Conservation (phyloP, 2,113 vertebrate genomes). For the Psilopogon haemacephalus region DNA sequence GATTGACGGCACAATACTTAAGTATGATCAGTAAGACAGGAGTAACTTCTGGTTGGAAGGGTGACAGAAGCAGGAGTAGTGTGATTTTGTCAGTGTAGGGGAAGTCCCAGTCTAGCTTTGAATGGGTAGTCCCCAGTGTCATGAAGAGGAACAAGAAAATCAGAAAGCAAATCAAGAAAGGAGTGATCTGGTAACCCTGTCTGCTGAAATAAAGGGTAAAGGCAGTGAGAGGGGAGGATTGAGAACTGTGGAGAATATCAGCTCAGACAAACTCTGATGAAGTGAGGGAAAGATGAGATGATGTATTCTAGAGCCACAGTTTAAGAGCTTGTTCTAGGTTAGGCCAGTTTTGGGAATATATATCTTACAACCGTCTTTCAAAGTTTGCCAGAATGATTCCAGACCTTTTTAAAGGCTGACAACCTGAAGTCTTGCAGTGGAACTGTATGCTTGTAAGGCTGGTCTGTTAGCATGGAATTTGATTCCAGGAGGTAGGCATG, state of each 20-base stretch:
- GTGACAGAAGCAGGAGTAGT: background rate
- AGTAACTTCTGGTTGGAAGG: background rate
- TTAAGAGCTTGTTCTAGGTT: background rate
- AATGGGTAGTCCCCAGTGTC: background rate
- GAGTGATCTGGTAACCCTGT: background rate
- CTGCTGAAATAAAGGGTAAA: background rate
- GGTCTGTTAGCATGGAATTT: background rate
- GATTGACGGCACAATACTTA: background rate
- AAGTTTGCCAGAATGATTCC: background rate
- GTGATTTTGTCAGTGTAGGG: background rate
- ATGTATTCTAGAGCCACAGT: background rate
- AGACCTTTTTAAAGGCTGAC: background rate
- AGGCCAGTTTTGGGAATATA: background rate
- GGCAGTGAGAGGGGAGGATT: background rate
- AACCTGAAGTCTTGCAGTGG: background rate
- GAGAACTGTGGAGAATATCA: background rate
- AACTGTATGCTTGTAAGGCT: background rate
- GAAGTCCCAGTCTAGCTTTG: background rate
- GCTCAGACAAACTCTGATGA: background rate
- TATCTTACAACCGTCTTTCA: background rate
- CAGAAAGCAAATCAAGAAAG: background rate
- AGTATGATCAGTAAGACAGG: background rate
- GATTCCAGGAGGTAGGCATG: background rate
- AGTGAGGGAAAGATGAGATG: background rate
- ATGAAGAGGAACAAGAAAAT: background rate